These are phyloP conservation scores for Malurus alboscapulatus DNA, from an alignment of 2,113 vertebrate genomes.

Conservation along the genomic window DNA sequence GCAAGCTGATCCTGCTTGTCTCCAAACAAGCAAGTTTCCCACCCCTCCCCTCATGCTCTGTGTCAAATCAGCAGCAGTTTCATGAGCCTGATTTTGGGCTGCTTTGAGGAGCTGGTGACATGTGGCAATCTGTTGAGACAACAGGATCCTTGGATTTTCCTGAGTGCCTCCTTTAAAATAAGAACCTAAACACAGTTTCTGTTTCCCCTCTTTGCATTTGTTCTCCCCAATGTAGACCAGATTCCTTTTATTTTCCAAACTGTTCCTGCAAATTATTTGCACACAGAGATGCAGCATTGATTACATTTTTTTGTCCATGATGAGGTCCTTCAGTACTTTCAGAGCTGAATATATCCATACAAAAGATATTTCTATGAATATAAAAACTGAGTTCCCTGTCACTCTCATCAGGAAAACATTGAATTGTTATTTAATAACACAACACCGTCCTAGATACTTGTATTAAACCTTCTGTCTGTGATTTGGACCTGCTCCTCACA, in stretches of 20 bases:
- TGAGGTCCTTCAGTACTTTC: background rate
- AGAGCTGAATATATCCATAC: constrained; percentile 19
- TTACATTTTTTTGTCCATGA: background rate
- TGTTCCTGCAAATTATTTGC: background rate
- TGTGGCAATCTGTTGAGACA: background rate
- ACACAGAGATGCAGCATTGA: background rate
- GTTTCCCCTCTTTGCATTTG: background rate
- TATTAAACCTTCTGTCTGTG: background rate
- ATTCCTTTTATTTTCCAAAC: constrained; percentile 12
- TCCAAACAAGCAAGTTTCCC: background rate
- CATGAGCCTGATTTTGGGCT: background rate
- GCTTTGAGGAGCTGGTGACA: background rate
- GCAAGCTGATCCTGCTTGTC: background rate
- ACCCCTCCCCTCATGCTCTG: background rate
- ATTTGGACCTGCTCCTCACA: background rate
- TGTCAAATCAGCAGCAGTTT: background rate
- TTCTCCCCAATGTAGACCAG: background rate
- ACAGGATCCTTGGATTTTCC: background rate
- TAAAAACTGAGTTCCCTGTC: background rate
- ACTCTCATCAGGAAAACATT: background rate
- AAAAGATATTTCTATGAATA: background rate
- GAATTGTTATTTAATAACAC: background rate
- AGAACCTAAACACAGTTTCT: background rate
- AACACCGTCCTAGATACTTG: background rate
- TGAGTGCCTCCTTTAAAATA: background rate